phyloP scores from a whole-genome alignment of 2,888 invertebrate species.

The Meteorus colon region DNA sequence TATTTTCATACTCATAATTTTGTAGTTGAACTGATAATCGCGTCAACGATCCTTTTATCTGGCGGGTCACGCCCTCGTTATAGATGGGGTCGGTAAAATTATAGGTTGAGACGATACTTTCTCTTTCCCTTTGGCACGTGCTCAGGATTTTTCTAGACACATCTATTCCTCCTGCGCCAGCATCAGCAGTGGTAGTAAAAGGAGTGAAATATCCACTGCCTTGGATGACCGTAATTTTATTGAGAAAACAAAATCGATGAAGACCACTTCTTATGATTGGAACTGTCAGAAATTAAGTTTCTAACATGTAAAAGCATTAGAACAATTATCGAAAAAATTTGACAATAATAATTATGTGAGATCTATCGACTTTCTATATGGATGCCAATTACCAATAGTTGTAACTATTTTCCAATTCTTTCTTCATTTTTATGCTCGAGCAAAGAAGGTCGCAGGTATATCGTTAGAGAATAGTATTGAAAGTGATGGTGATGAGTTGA shows the following conservation, averaged over 20 bases:
- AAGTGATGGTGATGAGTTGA: slow-evolving; percentile 20
- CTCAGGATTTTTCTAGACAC: slow-evolving; percentile 48
- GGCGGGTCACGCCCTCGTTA: slow-evolving; percentile 40
- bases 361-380: not conserved
- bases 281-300: not conserved
- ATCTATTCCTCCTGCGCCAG: slow-evolving; percentile 35
- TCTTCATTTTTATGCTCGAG: not conserved
- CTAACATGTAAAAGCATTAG: not conserved
- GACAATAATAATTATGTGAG: not conserved
- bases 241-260: not conserved
- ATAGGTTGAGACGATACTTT: slow-evolving; percentile 39
- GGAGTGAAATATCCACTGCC: not conserved
- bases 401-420: not conserved
- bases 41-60: slow-evolving; percentile 43
- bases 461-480: slow-evolving; percentile 14
- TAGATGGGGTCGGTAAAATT: slow-evolving; percentile 40
- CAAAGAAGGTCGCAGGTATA: slow-evolving; percentile 16
- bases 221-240: not conserved
- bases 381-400: not conserved
- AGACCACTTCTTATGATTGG: not conserved
- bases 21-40: slow-evolving; percentile 28
- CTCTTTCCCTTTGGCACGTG: slow-evolving; percentile 48
- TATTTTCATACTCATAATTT: not conserved
- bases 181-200: not conserved
- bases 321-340: not conserved